Conservation (phyloP, 2,888 invertebrate genomes). For the Heliconius charithonia region DNA sequence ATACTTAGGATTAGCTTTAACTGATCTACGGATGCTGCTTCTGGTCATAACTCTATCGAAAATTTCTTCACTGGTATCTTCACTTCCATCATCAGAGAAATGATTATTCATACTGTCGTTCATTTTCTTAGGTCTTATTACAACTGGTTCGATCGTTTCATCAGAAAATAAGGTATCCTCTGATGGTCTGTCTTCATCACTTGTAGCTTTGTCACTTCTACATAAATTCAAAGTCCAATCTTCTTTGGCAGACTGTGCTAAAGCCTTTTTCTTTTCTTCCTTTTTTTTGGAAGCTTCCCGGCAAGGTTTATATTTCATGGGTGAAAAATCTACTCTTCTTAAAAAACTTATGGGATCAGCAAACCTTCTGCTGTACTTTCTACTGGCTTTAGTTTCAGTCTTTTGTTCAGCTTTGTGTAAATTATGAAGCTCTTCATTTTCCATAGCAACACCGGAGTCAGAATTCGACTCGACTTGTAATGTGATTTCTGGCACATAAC, state of each 20-base stretch:
- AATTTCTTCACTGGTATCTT: slow-evolving; percentile 79
- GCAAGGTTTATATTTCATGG: slow-evolving; percentile 77
- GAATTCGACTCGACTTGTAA: slow-evolving; percentile 75
- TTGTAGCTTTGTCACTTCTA: slow-evolving; percentile 67
- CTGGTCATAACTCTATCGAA: slow-evolving; percentile 79
- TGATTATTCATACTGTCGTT: slow-evolving; percentile 81
- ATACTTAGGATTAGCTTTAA: slow-evolving; percentile 80
- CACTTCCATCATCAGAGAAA: slow-evolving; percentile 79
- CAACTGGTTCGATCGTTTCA: slow-evolving; percentile 61
- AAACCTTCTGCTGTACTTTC: slow-evolving; percentile 76
- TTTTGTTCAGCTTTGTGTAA: slow-evolving; percentile 61
- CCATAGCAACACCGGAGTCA: slow-evolving; percentile 77
- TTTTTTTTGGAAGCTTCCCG: slow-evolving; percentile 69
- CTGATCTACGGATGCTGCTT: slow-evolving; percentile 74
- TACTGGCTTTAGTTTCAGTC: slow-evolving; percentile 64
- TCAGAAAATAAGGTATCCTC: slow-evolving; percentile 69
- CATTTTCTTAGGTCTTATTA: slow-evolving; percentile 70
- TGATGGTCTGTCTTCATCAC: slow-evolving; percentile 69
- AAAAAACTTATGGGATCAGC: slow-evolving; percentile 79
- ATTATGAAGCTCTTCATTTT: slow-evolving; percentile 64
- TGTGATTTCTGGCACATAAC: slow-evolving; percentile 66
- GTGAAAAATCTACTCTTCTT: slow-evolving; percentile 77
- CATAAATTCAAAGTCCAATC: slow-evolving; percentile 60
- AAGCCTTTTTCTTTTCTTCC: slow-evolving; percentile 69
- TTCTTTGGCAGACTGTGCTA: slow-evolving; percentile 65